Conservation (phyloP, 2,113 vertebrate genomes). For the Tragulus kanchil region DNA sequence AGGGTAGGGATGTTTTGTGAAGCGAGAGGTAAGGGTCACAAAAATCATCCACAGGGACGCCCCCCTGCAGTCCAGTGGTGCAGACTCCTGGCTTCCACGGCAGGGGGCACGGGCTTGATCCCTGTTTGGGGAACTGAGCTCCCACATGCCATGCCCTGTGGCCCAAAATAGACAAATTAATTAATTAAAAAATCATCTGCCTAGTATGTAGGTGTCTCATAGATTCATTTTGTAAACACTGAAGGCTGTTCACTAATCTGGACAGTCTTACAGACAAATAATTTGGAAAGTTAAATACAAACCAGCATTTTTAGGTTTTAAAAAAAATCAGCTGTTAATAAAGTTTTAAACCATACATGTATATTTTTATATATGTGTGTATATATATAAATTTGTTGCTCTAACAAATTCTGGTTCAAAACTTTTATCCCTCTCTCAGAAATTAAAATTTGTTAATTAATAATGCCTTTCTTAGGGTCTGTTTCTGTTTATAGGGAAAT, state of each 20-base stretch:
- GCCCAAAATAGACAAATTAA: too few relatives aligned
- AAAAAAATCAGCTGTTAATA: background rate
- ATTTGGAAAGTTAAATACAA: conserved; percentile 7
- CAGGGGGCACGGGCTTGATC: too few relatives aligned
- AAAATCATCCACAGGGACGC: background rate
- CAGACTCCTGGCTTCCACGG: too few relatives aligned
- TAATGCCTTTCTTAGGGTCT: background rate
- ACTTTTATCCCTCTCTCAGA: background rate
- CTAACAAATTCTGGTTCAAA: background rate
- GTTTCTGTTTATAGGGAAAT: background rate
- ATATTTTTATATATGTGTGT: background rate
- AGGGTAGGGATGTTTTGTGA: background rate
- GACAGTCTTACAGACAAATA: background rate
- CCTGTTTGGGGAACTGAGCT: too few relatives aligned
- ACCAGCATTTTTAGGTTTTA: background rate
- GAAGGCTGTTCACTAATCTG: background rate
- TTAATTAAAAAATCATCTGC: background rate
- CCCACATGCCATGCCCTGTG: too few relatives aligned
- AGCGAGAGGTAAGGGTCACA: background rate
- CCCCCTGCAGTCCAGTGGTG: too few relatives aligned
- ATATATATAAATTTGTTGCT: background rate
- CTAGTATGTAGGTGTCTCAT: background rate
- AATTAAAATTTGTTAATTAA: background rate
- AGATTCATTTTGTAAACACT: background rate
- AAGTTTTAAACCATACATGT: background rate